Evolutionary conservation across 2,113 vertebrate species (phyloP).

Genomic region (Atractosteus spatula): DNA sequence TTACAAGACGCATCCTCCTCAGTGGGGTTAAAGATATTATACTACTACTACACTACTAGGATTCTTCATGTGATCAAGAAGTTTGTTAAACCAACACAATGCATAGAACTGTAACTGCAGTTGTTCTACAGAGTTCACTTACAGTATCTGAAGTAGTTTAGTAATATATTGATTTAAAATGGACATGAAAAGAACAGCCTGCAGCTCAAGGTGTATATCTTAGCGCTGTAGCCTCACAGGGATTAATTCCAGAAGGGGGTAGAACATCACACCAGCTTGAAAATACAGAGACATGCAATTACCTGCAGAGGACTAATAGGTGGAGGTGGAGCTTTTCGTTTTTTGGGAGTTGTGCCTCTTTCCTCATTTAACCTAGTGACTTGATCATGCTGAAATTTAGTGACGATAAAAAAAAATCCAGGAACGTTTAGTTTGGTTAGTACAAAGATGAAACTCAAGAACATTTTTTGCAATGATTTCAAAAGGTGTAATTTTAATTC

Average conservation of each 20-base stretch:
- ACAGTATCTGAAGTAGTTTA: too few species aligned
- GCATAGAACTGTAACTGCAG: too few species aligned
- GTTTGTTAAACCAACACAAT: too few species aligned
- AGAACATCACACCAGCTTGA: background rate
- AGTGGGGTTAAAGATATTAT: too few species aligned
- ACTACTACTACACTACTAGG: too few species aligned
- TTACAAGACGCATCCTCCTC: too few species aligned
- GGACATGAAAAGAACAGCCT: too few species aligned
- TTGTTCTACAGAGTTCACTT: too few species aligned
- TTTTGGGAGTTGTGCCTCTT: constrained; percentile 97
- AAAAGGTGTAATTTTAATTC: too few species aligned
- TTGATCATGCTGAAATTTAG: constrained; percentile 91
- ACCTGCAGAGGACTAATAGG: constrained; percentile 94
- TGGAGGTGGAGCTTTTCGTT: constrained; percentile 98
- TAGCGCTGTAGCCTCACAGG: too few species aligned
- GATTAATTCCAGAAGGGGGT: background rate
- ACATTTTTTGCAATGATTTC: background rate
- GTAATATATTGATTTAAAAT: too few species aligned
- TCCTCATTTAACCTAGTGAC: constrained; percentile 93
- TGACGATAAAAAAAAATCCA: constrained; percentile 37
- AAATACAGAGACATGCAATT: constrained; percentile 53
- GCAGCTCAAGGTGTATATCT: background rate
- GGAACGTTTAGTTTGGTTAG: background rate
- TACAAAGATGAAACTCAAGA: background rate
- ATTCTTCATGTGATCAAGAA: too few species aligned